Base-by-base conservation (phyloP, 2,113 vertebrate species). In the Ammodytes marinus region DNA sequence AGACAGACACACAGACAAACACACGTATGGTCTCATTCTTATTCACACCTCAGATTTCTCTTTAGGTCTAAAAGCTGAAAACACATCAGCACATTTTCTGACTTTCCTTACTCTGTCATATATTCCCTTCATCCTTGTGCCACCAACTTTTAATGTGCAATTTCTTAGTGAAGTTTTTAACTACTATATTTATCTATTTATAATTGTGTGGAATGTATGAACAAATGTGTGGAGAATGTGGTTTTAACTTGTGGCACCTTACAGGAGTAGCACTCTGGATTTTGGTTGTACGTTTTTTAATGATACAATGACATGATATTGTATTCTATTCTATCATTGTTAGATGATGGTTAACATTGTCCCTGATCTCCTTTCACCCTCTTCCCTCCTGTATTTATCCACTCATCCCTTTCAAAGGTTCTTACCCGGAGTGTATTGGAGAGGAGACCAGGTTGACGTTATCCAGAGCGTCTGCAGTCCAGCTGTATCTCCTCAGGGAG, bases 351-450 rank as follows among this genome's bases (percentile, higher is more conserved):
- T 11, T 43, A 15, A 59, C 2, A n/a, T 42, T 40, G 46, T n/a
- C 6, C 35, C 9, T 35, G 40, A 70, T 53, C 49, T 6, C 42
- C 13, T 2, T 14, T 6, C 50, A 52, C 6, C 47, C 43, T 12
- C 55, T 61, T n/a, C 40, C 50, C 39, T 61, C 0, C 9, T 27
- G 27, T 59, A 11, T 71, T 50, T 5, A 65, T 40, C 35, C 55
- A 27, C n/a, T 57, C 53, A 27, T 60, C 55, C 27, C 39, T 61
- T 40, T 69, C 43, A 69, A 6, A 50, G 3, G 6, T 2, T 89
- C 97, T 96, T 95, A 99, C 98, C 98, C 98, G 2, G 98, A 99
- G 94, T 99, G 98, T 81, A 99, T 90, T 17, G 98, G 98, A 49
- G 97, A 99, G 4, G 98, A 98, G 79, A 99, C 97, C 19, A 99